phyloP scores from a whole-genome alignment of 2,797 vertebrate genomes.

The Gymnocypris eckloni region DNA sequence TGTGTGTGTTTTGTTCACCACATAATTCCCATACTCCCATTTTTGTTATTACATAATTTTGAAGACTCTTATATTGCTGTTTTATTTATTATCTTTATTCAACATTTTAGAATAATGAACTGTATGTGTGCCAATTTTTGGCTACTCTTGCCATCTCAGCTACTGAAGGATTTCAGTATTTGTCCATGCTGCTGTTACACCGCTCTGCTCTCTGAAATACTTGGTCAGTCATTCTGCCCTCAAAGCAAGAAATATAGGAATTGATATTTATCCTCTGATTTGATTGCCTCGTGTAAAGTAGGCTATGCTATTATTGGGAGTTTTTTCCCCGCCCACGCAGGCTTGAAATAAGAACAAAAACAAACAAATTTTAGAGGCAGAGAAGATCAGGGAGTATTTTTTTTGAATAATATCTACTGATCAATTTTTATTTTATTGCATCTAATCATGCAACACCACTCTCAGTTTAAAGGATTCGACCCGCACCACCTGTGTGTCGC shows the following conservation, averaged over 20 bases:
- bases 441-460: neutral
- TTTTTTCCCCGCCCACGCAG: too few relatives aligned
- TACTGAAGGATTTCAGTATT: neutral
- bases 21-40: neutral
- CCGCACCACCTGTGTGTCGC: conserved; percentile 90
- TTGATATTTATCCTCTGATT: neutral
- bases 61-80: too few relatives aligned
- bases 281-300: neutral
- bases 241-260: neutral
- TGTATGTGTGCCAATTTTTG: neutral
- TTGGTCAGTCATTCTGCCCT: neutral
- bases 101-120: neutral
- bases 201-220: neutral
- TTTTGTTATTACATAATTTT: too few relatives aligned
- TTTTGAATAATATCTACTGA: neutral
- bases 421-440: neutral
- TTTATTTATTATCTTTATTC: neutral
- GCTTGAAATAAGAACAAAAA: neutral
- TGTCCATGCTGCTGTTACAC: neutral
- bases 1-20: neutral
- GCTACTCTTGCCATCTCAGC: too few relatives aligned
- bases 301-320: neutral
- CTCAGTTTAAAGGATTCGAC: conserved; percentile 98
- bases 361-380: neutral
- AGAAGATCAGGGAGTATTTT: neutral